Percentiles rank a stretch among this genome's conserved stretches.
Evolutionary conservation across 2,113 vertebrate genomes (phyloP).

Genomic region (Pangasianodon hypophthalmus): DNA sequence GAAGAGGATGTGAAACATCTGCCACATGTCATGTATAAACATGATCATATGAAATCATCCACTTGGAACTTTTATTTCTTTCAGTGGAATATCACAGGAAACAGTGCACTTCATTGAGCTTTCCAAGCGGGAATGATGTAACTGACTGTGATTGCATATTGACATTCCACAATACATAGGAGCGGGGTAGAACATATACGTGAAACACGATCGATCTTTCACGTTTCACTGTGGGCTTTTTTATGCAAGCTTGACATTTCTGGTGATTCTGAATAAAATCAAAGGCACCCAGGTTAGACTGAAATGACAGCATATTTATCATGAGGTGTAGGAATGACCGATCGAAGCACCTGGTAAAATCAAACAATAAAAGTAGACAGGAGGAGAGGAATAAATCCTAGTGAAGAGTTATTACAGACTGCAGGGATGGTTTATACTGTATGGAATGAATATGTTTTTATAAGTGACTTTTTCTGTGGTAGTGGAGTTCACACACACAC

Average conservation of each 20-base stretch:
- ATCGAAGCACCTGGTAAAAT: conserved; percentile 3
- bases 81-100: background rate
- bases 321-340: background rate
- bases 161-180: background rate
- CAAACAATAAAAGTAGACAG: background rate
- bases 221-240: background rate
- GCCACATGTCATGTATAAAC: background rate
- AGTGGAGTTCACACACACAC: background rate
- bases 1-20: conserved; percentile 3
- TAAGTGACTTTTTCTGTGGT: background rate
- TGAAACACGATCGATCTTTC: conserved; percentile 30
- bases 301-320: background rate
- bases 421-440: background rate
- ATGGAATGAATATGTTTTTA: background rate
- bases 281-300: conserved; percentile 21
- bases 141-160: background rate
- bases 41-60: conserved; percentile 14
- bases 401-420: background rate
- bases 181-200: background rate
- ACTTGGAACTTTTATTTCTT: conserved; percentile 6
- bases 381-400: background rate
- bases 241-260: conserved; percentile 17
- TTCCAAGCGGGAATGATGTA: background rate
- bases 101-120: background rate
- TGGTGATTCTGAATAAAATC: conserved; percentile 31